phyloP scores from a whole-genome alignment of 1,140 invertebrate species.

The Drosophila truncata region DNA sequence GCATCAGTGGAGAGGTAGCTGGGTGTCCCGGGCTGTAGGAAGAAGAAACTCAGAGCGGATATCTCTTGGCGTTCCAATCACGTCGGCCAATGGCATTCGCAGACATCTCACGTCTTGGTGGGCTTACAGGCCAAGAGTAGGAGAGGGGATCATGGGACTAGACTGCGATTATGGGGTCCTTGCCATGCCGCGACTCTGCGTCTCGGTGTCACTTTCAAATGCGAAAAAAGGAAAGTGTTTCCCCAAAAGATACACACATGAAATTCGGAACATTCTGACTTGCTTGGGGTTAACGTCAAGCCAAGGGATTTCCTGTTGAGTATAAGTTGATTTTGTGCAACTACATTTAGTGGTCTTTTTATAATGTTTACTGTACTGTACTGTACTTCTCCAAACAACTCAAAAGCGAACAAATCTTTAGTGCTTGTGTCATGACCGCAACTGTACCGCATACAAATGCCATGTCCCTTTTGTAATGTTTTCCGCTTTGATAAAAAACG shows the following conservation, averaged over 20 bases:
- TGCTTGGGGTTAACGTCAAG: neutral
- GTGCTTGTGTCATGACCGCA: neutral
- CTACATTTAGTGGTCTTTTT: neutral
- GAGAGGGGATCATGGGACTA: constrained; percentile 6
- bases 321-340: neutral
- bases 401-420: neutral
- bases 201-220: constrained; percentile 29
- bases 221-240: constrained; percentile 59
- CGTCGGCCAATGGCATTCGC: constrained; percentile 53
- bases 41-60: constrained; percentile 48
- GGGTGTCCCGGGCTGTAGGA: constrained; percentile 1
- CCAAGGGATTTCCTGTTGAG: neutral
- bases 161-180: constrained; percentile 52
- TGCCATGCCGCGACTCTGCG: constrained; percentile 28
- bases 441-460: neutral
- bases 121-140: neutral
- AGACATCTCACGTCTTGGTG: constrained; percentile 61
- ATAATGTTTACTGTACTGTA: neutral
- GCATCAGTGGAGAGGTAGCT: constrained; percentile 1
- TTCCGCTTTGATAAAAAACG: constrained; percentile 19
- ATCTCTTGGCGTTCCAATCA: constrained; percentile 73
- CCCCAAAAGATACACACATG: constrained; percentile 8
- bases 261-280: neutral
- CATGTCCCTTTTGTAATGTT: constrained; percentile 6
- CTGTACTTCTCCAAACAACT: neutral